These are phyloP conservation scores for Amyelois transitella DNA, from an alignment of 1,140 invertebrate genomes.

Conservation along the genomic window DNA sequence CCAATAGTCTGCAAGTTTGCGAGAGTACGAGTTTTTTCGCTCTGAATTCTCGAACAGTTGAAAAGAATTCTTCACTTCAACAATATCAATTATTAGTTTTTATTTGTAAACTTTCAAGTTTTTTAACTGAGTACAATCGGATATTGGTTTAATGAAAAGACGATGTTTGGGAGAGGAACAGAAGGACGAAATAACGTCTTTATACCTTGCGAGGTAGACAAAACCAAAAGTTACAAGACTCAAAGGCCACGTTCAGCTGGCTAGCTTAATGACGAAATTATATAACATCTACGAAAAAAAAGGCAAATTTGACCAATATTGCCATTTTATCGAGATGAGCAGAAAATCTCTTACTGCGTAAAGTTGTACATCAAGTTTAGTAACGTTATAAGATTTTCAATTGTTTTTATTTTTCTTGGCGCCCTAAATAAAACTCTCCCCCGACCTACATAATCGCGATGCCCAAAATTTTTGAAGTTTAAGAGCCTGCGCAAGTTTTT, in stretches of 20 bases:
- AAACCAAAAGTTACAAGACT: neutral
- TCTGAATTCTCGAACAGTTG: neutral
- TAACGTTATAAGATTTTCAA: neutral
- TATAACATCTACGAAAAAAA: too few relatives aligned
- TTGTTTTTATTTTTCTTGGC: neutral
- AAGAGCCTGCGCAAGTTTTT: neutral
- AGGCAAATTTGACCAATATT: too few relatives aligned
- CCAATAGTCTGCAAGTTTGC: neutral
- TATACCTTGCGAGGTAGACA: neutral
- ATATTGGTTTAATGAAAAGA: too few relatives aligned
- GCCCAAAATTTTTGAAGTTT: neutral
- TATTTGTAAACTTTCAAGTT: neutral
- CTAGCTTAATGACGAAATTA: too few relatives aligned
- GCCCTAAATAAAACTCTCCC: neutral
- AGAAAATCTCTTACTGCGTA: too few relatives aligned
- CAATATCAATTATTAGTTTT: neutral
- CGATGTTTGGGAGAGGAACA: too few relatives aligned
- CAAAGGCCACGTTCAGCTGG: too few relatives aligned
- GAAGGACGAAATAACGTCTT: too few relatives aligned
- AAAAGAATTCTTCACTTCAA: neutral
- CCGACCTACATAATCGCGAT: neutral
- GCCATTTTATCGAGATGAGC: too few relatives aligned
- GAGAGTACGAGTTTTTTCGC: too few relatives aligned
- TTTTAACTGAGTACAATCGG: too few relatives aligned
- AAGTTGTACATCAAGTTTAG: too few relatives aligned